These are phyloP conservation scores for Elachura formosa DNA, from an alignment of 2,113 vertebrate species.

Conservation along the genomic window DNA sequence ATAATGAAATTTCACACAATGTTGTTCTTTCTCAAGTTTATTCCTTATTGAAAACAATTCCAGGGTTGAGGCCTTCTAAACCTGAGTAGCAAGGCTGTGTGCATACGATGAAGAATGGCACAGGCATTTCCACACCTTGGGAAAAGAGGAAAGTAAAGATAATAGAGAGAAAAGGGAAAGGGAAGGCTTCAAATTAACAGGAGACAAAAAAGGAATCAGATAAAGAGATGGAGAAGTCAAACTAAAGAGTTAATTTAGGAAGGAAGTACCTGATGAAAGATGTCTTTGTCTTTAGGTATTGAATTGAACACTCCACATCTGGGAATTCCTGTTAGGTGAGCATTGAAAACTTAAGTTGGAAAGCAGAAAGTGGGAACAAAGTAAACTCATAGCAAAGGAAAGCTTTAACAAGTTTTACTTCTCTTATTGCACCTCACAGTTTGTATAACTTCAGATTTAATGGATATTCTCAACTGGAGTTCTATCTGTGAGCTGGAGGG, in stretches of 20 bases:
- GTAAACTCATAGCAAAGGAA: background rate
- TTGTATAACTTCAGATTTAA: constrained; percentile 44
- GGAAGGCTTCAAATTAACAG: background rate
- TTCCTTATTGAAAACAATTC: background rate
- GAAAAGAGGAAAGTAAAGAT: background rate
- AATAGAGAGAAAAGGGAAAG: background rate
- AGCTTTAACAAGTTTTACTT: constrained; percentile 22
- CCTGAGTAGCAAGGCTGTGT: background rate
- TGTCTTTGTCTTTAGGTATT: background rate
- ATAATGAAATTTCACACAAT: background rate
- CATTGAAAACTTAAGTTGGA: background rate
- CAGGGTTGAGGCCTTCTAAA: background rate
- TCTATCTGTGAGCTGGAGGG: constrained; percentile 36
- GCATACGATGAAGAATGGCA: background rate
- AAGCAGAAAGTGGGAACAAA: background rate
- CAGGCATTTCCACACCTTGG: background rate
- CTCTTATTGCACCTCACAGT: background rate
- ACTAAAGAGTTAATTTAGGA: background rate
- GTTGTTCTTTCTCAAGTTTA: background rate
- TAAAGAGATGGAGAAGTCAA: background rate
- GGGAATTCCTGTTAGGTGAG: background rate
- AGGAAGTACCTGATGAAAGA: background rate
- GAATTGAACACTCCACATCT: background rate
- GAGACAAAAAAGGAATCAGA: background rate
- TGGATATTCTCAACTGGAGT: constrained; percentile 60